Conservation (phyloP, 2,797 vertebrate genomes). For the Muscicapa comitata region DNA sequence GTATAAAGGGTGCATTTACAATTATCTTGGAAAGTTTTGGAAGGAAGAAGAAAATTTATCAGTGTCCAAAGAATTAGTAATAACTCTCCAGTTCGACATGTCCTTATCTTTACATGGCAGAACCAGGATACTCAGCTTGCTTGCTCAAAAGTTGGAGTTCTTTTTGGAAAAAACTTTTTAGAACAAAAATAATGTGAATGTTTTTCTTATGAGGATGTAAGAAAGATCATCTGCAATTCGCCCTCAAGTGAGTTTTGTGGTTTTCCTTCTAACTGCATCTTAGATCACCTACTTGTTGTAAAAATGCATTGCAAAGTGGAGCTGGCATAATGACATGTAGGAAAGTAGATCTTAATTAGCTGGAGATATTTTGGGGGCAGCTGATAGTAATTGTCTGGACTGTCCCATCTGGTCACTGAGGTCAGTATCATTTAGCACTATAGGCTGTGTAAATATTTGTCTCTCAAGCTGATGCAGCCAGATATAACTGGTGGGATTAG, state of each 20-base stretch:
- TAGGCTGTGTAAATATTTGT: constrained; percentile 7
- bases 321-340: neutral
- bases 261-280: neutral
- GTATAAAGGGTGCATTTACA: neutral
- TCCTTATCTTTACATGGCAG: neutral
- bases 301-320: neutral
- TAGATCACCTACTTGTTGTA: neutral
- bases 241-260: neutral
- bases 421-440: neutral
- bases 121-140: neutral
- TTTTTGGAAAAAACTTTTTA: neutral
- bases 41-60: neutral
- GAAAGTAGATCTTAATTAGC: neutral
- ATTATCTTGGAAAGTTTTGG: neutral
- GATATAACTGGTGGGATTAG: neutral
- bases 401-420: neutral
- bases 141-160: neutral
- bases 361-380: neutral
- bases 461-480: neutral
- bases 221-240: neutral
- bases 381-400: neutral
- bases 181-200: neutral
- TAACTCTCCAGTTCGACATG: rapidly evolving
- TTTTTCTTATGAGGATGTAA: neutral
- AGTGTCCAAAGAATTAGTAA: neutral